Percentiles rank a stretch among this genome's conserved stretches.
phyloP scores from a whole-genome alignment of 2,113 vertebrate species.

The Lagopus muta region DNA sequence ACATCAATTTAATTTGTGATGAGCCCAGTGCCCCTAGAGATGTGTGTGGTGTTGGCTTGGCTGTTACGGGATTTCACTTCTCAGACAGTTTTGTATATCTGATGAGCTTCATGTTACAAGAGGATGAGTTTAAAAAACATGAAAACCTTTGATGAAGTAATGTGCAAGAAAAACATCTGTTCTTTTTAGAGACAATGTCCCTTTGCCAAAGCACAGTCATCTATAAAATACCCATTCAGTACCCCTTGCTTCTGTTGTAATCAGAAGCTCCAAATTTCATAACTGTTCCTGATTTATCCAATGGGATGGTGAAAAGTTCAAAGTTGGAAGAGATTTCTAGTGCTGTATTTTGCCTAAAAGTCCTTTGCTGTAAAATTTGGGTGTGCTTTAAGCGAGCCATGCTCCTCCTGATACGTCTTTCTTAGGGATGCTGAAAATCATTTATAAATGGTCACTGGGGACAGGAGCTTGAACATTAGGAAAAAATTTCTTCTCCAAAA shows the following conservation, averaged over 20 bases:
- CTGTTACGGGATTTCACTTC: background rate
- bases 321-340: background rate
- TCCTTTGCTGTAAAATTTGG: background rate
- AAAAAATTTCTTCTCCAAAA: too few species aligned
- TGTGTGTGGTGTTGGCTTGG: background rate
- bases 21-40: background rate
- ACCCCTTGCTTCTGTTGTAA: background rate
- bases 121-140: background rate
- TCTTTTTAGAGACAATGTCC: background rate
- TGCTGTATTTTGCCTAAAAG: background rate
- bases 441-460: background rate
- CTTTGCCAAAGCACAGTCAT: background rate
- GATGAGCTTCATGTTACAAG: background rate
- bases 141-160: background rate
- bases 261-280: background rate
- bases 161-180: background rate
- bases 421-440: background rate
- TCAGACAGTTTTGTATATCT: background rate
- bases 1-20: background rate
- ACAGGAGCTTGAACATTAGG: background rate
- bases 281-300: background rate
- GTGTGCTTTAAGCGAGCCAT: background rate
- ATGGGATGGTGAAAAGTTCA: accelerated
- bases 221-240: background rate
- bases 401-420: background rate